phyloP scores from a whole-genome alignment of 2,113 vertebrate species.

The Brachyhypopomus gauderio region DNA sequence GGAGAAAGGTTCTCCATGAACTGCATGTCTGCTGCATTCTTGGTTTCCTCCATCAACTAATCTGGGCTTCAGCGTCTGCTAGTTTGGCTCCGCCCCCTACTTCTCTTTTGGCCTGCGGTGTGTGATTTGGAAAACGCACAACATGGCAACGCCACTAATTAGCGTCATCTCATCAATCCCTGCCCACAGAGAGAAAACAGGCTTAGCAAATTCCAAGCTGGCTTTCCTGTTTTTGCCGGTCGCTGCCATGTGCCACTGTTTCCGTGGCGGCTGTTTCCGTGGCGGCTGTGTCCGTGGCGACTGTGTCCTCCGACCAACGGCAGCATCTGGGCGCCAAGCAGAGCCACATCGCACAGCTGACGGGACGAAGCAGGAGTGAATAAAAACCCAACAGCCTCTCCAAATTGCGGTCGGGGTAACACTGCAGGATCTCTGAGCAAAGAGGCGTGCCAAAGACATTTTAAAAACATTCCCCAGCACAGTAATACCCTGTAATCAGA shows the following conservation, averaged over 20 bases:
- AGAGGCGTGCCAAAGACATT: slow-evolving; percentile 60
- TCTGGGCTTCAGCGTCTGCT: slow-evolving; percentile 52
- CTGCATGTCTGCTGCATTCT: slow-evolving; percentile 16
- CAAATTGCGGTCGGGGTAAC: slow-evolving; percentile 59
- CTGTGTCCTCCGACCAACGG: slow-evolving; percentile 53
- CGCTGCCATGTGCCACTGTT: slow-evolving; percentile 56
- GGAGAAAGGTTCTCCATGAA: too few species aligned
- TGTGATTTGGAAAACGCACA: slow-evolving; percentile 65
- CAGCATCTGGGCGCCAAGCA: slow-evolving; percentile 34
- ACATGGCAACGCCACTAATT: slow-evolving; percentile 67
- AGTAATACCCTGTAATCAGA: too few species aligned
- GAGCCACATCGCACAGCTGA: slow-evolving; percentile 57
- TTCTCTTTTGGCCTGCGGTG: slow-evolving; percentile 62
- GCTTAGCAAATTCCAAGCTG: slow-evolving; percentile 61
- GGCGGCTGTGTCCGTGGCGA: slow-evolving; percentile 1
- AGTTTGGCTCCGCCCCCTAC: slow-evolving; percentile 44
- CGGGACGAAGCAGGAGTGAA: slow-evolving; percentile 35
- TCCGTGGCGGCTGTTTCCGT: too few species aligned
- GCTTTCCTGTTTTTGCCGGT: slow-evolving; percentile 67
- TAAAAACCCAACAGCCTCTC: slow-evolving; percentile 56
- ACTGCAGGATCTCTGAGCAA: slow-evolving; percentile 55
- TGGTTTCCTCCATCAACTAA: slow-evolving; percentile 59
- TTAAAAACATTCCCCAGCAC: slow-evolving; percentile 60
- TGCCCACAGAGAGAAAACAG: slow-evolving; percentile 57
- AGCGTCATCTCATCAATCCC: slow-evolving; percentile 68